A percentile compares a stretch with the other conserved stretches of the same genome.
phyloP scores from a whole-genome alignment of 1,140 invertebrate genomes.

The Bombus pyrosoma region DNA sequence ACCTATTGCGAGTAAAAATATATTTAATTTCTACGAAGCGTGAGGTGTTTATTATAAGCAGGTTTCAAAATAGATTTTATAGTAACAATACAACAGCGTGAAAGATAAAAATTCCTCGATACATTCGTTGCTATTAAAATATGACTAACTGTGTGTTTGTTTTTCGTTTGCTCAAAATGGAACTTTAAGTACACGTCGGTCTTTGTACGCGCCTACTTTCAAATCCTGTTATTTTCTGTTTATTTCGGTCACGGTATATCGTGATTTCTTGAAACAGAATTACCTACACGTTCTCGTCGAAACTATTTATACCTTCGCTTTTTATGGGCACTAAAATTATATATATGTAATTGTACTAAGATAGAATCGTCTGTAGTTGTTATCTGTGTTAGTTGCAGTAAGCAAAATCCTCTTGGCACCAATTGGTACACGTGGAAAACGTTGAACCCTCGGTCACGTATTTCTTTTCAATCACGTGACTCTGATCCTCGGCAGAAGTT shows the following conservation, averaged over 20 bases:
- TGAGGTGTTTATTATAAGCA: background rate
- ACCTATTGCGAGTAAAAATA: background rate
- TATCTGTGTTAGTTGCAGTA: background rate
- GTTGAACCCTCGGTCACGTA: slow-evolving; percentile 7
- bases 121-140: no score
- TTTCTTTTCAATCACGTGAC: background rate
- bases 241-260: background rate
- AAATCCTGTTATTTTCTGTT: background rate
- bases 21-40: no score
- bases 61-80: background rate
- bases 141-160: background rate
- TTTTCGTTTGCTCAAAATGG: background rate
- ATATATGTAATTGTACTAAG: background rate
- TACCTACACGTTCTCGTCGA: background rate
- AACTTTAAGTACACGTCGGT: background rate
- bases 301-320: slow-evolving; percentile 11
- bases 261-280: background rate
- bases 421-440: slow-evolving; percentile 11
- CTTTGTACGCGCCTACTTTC: background rate
- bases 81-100: no score
- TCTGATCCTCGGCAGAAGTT: background rate
- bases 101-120: no score
- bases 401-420: background rate
- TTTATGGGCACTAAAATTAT: background rate
- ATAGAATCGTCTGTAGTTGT: background rate